Evolutionary conservation across 2,113 vertebrate genomes (phyloP), one percentile per base, ranked within the genome.

Genomic region (Malurus alboscapulatus): DNA sequence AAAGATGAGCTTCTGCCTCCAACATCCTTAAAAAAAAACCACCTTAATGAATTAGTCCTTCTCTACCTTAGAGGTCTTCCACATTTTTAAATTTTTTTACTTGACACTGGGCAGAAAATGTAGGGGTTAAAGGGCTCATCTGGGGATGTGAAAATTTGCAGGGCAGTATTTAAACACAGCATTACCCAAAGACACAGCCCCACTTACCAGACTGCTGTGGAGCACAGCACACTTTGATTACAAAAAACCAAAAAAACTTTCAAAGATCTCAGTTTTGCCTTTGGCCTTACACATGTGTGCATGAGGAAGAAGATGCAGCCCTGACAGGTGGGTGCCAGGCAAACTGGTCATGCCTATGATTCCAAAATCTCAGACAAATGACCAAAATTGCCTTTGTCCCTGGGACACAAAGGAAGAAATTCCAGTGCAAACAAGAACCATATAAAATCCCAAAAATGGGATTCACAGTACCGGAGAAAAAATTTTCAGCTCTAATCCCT

Each of bases 261-360:
- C 12, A 19, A 55, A 76, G 6, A 8, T 62, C 25, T 54, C 22
- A 17, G 7, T 73, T 91, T 47, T 76, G 24, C 15, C 40, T 38
- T 68, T 75, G 26, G 29, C 14, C n/a, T 40, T 61, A 9, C 24
- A 18, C 26, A 11, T 4, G 6, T 25, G n/a, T 25, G 14, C 45
- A 44, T 5, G 38, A 83, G 44, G 34, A 42, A 67, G 34, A 17
- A 17, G 57, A 50, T 7, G 24, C 19, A 32, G 13, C 6, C 25
- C 10, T 0, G 0, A 32, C 6, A 88, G 17, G 22, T 17, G 36
- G 15, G 24, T 55, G 53, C 20, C 40, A 51, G 51, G 38, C 5
- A 50, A 65, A 78, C 9, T 29, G 14, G n/a, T 21, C 27, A 11
- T 5, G 7, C 40, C 73, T 58, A 29, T 3, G 13, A 10, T 36